Evolutionary conservation across 2,113 vertebrate genomes (phyloP).

Genomic region (Gnathochromis pfefferi): DNA sequence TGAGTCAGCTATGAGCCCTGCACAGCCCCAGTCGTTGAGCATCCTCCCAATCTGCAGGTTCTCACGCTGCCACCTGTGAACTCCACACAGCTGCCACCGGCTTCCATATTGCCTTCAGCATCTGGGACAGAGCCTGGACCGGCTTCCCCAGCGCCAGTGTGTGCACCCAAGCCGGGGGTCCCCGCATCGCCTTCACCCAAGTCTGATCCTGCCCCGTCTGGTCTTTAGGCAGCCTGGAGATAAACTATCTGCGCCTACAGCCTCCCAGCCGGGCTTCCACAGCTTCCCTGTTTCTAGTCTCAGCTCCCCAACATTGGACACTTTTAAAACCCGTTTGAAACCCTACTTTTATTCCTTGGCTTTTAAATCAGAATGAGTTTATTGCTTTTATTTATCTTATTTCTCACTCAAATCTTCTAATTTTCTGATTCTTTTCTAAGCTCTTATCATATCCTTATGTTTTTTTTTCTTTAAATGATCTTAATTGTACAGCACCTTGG

Average conservation of each 20-base stretch:
- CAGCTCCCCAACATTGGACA: neutral
- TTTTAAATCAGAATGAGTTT: too few species aligned
- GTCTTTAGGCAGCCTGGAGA: neutral
- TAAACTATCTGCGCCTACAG: neutral
- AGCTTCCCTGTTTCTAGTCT: neutral
- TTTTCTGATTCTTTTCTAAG: neutral
- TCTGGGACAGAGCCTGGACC: neutral
- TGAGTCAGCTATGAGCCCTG: neutral
- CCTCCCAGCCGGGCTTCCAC: neutral
- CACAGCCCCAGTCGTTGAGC: neutral
- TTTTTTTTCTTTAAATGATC: neutral
- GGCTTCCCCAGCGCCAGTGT: neutral
- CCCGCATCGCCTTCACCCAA: neutral
- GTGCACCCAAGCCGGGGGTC: rapidly evolving
- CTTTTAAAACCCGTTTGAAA: neutral
- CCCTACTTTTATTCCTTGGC: too few species aligned
- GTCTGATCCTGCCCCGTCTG: neutral
- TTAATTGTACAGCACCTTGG: neutral
- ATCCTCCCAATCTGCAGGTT: neutral
- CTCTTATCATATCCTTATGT: rapidly evolving
- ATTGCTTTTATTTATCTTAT: neutral
- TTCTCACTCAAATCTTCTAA: neutral
- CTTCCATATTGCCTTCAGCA: neutral
- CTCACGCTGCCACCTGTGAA: neutral
- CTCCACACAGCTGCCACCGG: neutral